Percentiles rank a stretch among this genome's conserved stretches.
These are phyloP conservation scores for Dreissena polymorpha DNA, from an alignment of 1,140 invertebrate genomes.

Conservation along the genomic window DNA sequence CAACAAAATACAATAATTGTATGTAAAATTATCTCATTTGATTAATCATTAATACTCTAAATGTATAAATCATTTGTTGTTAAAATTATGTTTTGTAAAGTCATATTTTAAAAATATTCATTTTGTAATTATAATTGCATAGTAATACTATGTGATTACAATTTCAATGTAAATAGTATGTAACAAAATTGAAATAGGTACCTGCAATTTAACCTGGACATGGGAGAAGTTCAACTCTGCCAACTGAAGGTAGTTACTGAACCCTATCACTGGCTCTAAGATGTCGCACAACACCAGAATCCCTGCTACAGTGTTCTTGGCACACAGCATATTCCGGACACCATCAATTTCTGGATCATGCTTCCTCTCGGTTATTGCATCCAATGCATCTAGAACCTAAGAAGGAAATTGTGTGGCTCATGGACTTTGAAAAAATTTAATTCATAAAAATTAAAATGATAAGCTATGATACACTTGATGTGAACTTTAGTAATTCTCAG, in stretches of 20 bases:
- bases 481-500: background rate
- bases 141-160: too few species aligned
- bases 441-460: background rate
- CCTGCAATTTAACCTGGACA: background rate
- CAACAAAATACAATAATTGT: too few species aligned
- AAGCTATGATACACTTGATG: background rate
- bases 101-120: background rate
- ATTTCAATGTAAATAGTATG: too few species aligned
- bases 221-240: constrained; percentile 12
- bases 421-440: background rate
- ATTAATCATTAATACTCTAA: too few species aligned
- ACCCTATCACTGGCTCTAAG: constrained; percentile 14
- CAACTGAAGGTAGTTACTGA: constrained; percentile 17
- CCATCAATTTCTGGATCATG: constrained; percentile 22
- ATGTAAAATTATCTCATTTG: too few species aligned
- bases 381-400: constrained; percentile 17
- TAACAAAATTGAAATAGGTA: too few species aligned
- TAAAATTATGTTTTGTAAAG: background rate
- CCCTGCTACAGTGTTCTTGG: background rate
- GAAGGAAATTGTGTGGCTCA: background rate
- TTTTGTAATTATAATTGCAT: too few species aligned
- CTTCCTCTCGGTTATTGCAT: constrained; percentile 10
- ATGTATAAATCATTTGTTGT: background rate
- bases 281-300: constrained; percentile 19
- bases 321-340: constrained; percentile 14